These are phyloP conservation scores for Epinephelus coioides DNA, from an alignment of 2,797 vertebrate genomes.

Conservation along the genomic window DNA sequence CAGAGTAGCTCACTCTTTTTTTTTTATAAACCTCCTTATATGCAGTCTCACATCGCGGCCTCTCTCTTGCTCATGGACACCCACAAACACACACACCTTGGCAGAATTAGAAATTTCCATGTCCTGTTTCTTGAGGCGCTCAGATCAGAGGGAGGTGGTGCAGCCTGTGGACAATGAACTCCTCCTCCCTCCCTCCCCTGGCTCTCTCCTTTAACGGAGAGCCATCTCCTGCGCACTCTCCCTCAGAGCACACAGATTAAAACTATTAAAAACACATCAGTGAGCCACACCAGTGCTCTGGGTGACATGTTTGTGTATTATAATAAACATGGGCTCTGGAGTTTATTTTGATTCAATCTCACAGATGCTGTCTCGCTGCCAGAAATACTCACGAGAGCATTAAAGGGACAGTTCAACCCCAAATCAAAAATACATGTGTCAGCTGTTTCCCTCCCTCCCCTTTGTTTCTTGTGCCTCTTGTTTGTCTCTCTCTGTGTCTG, in stretches of 20 bases:
- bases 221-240: slow-evolving; percentile 33
- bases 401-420: neutral
- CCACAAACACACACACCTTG: slow-evolving; percentile 31
- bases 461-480: too few relatives aligned
- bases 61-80: slow-evolving; percentile 38
- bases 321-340: neutral
- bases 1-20: slow-evolving; percentile 26
- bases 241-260: slow-evolving; percentile 40
- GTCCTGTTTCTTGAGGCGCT: slow-evolving; percentile 69
- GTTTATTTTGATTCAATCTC: slow-evolving; percentile 17
- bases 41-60: slow-evolving; percentile 51
- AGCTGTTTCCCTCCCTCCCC: too few relatives aligned
- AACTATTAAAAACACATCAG: slow-evolving; percentile 45
- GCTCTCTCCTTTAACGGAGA: slow-evolving; percentile 27
- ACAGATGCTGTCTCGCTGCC: neutral
- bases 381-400: slow-evolving; percentile 5
- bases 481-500: too few relatives aligned
- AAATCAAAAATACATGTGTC: too few relatives aligned
- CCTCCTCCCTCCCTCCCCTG: slow-evolving; percentile 24
- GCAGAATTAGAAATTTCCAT: slow-evolving; percentile 55
- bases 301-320: slow-evolving; percentile 18
- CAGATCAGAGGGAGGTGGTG: slow-evolving; percentile 54
- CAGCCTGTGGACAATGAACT: slow-evolving; percentile 51
- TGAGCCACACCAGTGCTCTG: slow-evolving; percentile 13
- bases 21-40: slow-evolving; percentile 61